These are phyloP conservation scores for Ectemnius cavifrons DNA, from an alignment of 2,888 invertebrate species.

Conservation along the genomic window DNA sequence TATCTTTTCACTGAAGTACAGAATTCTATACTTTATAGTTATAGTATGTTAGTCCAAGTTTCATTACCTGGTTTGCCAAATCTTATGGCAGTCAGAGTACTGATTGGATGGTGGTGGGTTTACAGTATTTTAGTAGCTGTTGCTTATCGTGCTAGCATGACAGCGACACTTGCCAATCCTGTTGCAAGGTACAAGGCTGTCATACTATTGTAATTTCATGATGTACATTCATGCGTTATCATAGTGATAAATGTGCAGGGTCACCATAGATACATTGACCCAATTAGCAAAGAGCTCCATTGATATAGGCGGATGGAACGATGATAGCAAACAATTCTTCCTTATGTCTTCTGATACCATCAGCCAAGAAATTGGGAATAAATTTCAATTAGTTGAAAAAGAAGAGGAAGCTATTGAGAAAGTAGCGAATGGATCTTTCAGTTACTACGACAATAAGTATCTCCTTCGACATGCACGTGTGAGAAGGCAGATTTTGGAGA, in stretches of 20 bases:
- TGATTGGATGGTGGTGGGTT: constrained; percentile 93
- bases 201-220: not conserved
- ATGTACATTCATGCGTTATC: not conserved
- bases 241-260: constrained; percentile 76
- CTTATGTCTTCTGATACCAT: constrained; percentile 83
- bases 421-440: constrained; percentile 85
- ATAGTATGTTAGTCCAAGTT: constrained; percentile 89
- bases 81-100: constrained; percentile 88
- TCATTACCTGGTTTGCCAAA: constrained; percentile 87
- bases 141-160: constrained; percentile 90
- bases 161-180: constrained; percentile 90
- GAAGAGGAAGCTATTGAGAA: constrained; percentile 83
- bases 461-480: constrained; percentile 84
- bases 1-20: constrained; percentile 86
- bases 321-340: constrained; percentile 85
- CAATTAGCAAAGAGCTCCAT: constrained; percentile 84
- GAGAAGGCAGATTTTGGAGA: constrained; percentile 79
- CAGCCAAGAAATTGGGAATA: constrained; percentile 83
- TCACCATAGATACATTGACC: constrained; percentile 88
- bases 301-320: constrained; percentile 86
- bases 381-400: constrained; percentile 83
- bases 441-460: constrained; percentile 89
- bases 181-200: constrained; percentile 80
- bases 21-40: constrained; percentile 88
- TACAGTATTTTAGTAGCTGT: constrained; percentile 90